Conservation (phyloP, 2,113 vertebrate genomes). For the Propithecus coquereli region DNA sequence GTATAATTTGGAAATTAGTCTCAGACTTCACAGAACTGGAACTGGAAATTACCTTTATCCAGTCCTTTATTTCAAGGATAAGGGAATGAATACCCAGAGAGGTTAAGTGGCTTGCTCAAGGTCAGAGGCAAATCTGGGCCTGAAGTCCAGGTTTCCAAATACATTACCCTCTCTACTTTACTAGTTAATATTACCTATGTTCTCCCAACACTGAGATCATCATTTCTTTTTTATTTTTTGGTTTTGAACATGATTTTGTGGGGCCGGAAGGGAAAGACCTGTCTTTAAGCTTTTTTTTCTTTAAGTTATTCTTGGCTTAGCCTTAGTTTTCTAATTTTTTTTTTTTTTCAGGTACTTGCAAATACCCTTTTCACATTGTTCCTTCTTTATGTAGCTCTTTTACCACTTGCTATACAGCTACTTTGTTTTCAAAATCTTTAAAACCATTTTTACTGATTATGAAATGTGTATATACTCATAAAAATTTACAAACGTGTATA, state of each 20-base stretch:
- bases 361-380: neutral
- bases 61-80: neutral
- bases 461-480: neutral
- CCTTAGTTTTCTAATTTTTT: neutral
- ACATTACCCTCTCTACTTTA: neutral
- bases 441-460: neutral
- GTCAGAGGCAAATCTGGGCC: neutral
- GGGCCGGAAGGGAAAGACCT: neutral
- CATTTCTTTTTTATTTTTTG: neutral
- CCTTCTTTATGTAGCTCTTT: neutral
- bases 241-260: slow-evolving; percentile 15
- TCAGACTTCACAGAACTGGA: neutral
- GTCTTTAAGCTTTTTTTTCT: neutral
- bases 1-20: neutral
- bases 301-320: neutral
- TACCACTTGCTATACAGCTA: neutral
- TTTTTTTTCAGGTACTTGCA: neutral
- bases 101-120: neutral
- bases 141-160: neutral
- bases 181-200: neutral
- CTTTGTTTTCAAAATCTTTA: neutral
- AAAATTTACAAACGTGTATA: neutral
- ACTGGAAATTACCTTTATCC: neutral
- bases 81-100: neutral
- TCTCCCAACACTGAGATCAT: neutral